These are phyloP conservation scores for Eremophila alpestris DNA, from an alignment of 2,797 vertebrate genomes.

Conservation along the genomic window DNA sequence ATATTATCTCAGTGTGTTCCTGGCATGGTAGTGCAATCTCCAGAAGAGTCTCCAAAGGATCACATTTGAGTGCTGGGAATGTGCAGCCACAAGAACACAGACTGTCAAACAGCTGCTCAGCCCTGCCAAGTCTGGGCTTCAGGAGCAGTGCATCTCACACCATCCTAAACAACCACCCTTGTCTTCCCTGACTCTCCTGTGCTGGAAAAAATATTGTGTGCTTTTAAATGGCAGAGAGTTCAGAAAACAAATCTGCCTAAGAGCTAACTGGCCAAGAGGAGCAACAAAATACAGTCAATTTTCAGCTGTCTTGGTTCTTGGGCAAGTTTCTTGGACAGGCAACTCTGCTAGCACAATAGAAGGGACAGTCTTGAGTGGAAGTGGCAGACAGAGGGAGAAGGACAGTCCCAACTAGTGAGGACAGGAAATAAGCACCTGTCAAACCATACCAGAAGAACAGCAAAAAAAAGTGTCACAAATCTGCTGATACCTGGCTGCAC, in stretches of 20 bases:
- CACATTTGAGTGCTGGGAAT: not conserved
- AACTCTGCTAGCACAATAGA: not conserved
- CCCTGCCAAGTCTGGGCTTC: not conserved
- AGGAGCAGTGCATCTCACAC: not conserved
- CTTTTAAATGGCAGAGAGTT: not conserved
- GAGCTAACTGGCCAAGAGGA: not conserved
- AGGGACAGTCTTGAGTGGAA: not conserved
- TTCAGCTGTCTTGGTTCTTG: not conserved
- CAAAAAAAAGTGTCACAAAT: not conserved
- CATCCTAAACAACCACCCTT: not conserved
- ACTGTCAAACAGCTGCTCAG: not conserved
- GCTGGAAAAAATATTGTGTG: not conserved
- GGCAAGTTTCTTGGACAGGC: not conserved
- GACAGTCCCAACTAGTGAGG: not conserved
- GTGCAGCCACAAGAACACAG: not conserved
- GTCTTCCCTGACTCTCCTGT: not conserved
- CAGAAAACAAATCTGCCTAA: not conserved
- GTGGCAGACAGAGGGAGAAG: not conserved
- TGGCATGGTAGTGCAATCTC: not conserved
- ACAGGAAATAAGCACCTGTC: not conserved
- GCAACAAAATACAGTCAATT: not conserved
- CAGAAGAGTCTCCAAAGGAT: not conserved
- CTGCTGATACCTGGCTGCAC: not conserved
- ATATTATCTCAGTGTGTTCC: accelerated
- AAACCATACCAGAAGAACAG: not conserved